A percentile compares a stretch with the other conserved stretches of the same genome.
These are phyloP conservation scores for Phymastichus coffea DNA, from an alignment of 1,140 invertebrate genomes.

Conservation along the genomic window DNA sequence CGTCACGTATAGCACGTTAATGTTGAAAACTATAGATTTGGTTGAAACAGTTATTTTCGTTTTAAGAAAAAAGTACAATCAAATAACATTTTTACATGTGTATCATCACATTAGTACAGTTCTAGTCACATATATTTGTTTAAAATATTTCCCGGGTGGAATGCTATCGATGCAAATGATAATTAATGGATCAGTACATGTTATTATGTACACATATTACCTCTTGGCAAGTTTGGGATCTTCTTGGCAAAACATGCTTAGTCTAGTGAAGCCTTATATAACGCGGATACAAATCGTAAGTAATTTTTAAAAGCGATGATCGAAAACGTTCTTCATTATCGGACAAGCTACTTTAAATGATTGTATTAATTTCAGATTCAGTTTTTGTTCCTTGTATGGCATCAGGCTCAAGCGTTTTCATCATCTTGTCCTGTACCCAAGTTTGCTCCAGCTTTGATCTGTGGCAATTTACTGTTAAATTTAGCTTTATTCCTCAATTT, in stretches of 20 bases:
- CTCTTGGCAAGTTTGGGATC: conserved; percentile 42
- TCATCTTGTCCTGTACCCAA: conserved; percentile 20
- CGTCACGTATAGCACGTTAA: conserved; percentile 43
- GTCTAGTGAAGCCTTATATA: conserved; percentile 35
- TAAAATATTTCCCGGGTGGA: conserved; percentile 49
- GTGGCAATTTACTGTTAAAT: conserved; percentile 17
- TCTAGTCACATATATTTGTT: conserved; percentile 64
- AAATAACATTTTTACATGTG: conserved; percentile 68
- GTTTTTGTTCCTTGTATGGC: conserved; percentile 71
- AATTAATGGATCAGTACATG: conserved; percentile 43
- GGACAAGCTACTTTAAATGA: neutral
- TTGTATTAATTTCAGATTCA: conserved; percentile 50
- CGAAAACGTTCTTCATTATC: neutral
- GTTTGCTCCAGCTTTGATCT: neutral
- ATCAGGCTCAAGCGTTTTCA: conserved; percentile 42
- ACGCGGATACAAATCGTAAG: conserved; percentile 42
- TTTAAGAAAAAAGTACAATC: conserved; percentile 66
- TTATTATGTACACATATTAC: conserved; percentile 51
- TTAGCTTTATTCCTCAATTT: conserved; percentile 30
- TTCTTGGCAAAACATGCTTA: conserved; percentile 33
- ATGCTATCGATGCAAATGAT: conserved; percentile 39
- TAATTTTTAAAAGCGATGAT: conserved; percentile 25
- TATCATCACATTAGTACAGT: conserved; percentile 69
- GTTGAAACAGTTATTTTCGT: conserved; percentile 63
- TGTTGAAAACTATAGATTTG: conserved; percentile 48